Base-by-base conservation (phyloP, 2,888 invertebrate species). In the Leucoma salicis region DNA sequence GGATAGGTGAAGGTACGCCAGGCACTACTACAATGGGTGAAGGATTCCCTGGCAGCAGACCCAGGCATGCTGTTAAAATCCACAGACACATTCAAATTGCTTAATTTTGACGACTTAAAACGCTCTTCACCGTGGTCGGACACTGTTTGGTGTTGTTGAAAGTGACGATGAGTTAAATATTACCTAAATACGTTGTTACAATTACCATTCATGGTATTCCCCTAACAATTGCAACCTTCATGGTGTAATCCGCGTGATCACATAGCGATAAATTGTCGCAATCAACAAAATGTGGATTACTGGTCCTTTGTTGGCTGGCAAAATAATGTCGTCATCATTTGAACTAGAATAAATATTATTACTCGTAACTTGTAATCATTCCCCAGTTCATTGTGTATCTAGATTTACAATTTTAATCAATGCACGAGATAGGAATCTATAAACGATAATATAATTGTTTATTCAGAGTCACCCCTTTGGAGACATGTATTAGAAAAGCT, bases 161-260 rank as follows among this genome's bases (percentile, higher is more conserved):
- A 66, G 45, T 70, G 64, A 66, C 65, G 67, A 66, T 75, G 75
- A 70, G 65, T 61, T 49, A 52, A 50, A 73, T 70, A 78, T 83
- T 85, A n/a, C n/a, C n/a, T n/a, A 83, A 84, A 85, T 83, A 74
- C 74, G 77, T 76, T 78, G 80, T 85, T 82, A 76, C 61, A 67
- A 54, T 62, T 61, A 59, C 70, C 70, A 80, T 74, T 71, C 64
- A 68, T 74, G 84, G 85, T 82, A 86, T 87, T 88, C 74, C 83
- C 86, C 82, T 74, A 79, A 83, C 80, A 75, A 83, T 74, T 72
- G 66, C 65, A 85, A 78, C 88, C 87, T 89, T 89, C 88, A 88
- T 87, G 88, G 77, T 80, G 53, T 77, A 74, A 78, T 86, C 82
- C 78, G 69, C 77, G 65, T 77, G 73, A 71, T 73, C 72, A 74